Conservation (phyloP, 2,888 invertebrate genomes). For the Ormyrus rosae region DNA sequence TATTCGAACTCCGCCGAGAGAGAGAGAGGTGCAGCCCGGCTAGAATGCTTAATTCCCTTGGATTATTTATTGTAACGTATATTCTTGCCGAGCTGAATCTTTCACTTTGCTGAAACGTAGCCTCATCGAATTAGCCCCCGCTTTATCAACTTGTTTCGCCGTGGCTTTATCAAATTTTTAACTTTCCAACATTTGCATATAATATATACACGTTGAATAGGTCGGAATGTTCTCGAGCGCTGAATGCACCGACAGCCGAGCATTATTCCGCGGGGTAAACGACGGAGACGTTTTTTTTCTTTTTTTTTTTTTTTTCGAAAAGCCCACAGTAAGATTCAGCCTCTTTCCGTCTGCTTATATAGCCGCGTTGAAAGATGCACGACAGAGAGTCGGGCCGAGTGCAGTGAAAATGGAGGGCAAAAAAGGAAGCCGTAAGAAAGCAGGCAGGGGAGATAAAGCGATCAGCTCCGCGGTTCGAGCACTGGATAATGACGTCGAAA, state of each 20-base stretch:
- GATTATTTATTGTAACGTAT: not conserved
- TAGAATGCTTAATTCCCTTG: not conserved
- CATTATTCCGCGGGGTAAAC: not conserved
- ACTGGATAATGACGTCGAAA: conserved; percentile 54
- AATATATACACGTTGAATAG: too few species aligned
- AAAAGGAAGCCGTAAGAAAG: not conserved
- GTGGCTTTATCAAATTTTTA: too few species aligned
- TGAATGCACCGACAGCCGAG: not conserved
- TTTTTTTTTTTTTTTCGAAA: not conserved
- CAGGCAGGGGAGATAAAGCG: conserved; percentile 37
- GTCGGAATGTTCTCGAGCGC: too few species aligned
- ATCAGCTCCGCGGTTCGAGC: conserved; percentile 40
- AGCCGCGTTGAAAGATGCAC: conserved; percentile 22
- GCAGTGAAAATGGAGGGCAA: conserved; percentile 7
- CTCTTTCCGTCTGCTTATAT: conserved; percentile 49
- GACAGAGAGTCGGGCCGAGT: not conserved
- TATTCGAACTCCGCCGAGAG: not conserved
- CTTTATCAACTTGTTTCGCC: too few species aligned
- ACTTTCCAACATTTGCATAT: too few species aligned
- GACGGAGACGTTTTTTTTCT: not conserved
- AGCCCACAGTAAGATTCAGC: not conserved
- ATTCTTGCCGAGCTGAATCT: not conserved
- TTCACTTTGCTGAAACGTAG: too few species aligned
- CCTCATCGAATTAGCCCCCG: not conserved
- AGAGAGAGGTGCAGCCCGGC: not conserved